Evolutionary conservation across 1,140 invertebrate species (phyloP).

Genomic region (Zophobas atratus): DNA sequence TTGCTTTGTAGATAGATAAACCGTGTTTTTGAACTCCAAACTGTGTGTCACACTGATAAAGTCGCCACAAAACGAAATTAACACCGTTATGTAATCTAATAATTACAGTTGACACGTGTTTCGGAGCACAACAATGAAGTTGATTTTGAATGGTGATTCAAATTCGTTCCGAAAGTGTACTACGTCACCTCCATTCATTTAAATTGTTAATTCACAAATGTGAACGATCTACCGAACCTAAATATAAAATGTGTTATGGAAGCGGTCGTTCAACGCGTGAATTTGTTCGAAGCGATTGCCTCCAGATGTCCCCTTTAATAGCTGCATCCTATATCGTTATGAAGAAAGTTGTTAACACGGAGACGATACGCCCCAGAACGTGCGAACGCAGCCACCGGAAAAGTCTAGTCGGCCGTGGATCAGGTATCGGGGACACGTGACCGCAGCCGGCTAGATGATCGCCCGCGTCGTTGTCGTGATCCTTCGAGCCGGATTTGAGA

Average conservation of each 20-base stretch:
- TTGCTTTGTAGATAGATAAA: conserved; percentile 34
- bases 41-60: conserved; percentile 34
- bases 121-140: not conserved
- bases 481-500: too few species aligned
- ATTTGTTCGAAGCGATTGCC: conserved; percentile 27
- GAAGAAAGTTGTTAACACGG: conserved; percentile 11
- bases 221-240: not conserved
- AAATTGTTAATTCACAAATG: conserved; percentile 29
- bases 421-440: not conserved
- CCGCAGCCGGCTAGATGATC: not conserved
- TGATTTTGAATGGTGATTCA: conserved; percentile 21
- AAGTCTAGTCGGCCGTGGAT: conserved; percentile 2
- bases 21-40: conserved; percentile 32
- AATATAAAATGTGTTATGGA: conserved; percentile 13
- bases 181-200: conserved; percentile 24
- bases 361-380: conserved; percentile 17
- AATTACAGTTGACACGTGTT: conserved; percentile 32
- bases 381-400: conserved; percentile 17
- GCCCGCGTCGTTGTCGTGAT: too few species aligned
- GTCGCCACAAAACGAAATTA: conserved; percentile 17
- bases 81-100: conserved; percentile 36
- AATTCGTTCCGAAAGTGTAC: not conserved
- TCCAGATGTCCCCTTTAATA: conserved; percentile 18
- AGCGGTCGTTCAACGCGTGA: conserved; percentile 26
- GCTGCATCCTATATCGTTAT: not conserved